Evolutionary conservation across 2,888 invertebrate species (phyloP).

Genomic region (Caenorhabditis uteleia): DNA sequence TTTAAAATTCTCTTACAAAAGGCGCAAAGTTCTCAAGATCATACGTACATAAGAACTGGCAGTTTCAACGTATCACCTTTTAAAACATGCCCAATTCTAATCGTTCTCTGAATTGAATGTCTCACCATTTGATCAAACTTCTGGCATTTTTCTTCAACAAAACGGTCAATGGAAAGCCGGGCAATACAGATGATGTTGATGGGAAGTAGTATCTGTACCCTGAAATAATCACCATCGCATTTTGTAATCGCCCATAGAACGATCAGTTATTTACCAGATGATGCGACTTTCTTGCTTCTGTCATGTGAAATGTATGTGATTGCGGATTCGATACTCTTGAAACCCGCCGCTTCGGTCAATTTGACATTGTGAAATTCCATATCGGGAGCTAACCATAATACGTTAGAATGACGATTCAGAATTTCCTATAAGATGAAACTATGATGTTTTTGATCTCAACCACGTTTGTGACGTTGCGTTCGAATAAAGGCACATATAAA

Average conservation of each 20-base stretch:
- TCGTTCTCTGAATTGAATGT: constrained; percentile 15
- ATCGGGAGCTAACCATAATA: constrained; percentile 22
- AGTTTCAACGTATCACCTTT: no score
- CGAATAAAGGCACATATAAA: no score
- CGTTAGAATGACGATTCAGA: constrained; percentile 11
- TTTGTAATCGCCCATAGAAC: constrained; percentile 29
- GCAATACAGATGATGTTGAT: constrained; percentile 15
- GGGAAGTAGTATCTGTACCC: constrained; percentile 35
- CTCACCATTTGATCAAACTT: constrained; percentile 24
- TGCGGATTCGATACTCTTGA: constrained; percentile 16
- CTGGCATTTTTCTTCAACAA: constrained; percentile 17
- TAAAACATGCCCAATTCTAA: constrained; percentile 1
- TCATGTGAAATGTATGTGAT: constrained; percentile 39
- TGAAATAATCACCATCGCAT: constrained; percentile 20
- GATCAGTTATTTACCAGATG: constrained; percentile 7
- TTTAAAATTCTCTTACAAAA: no score
- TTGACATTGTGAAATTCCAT: constrained; percentile 24
- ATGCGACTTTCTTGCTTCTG: constrained; percentile 23
- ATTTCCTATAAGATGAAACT: no score
- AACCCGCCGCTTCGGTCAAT: constrained; percentile 22
- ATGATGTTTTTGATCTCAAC: no score
- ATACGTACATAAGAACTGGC: no score
- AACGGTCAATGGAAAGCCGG: constrained; percentile 19
- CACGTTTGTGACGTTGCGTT: no score
- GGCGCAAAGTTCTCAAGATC: no score